Evolutionary conservation across 2,888 invertebrate species (phyloP).

Genomic region (Pandemis cinnamomeana): DNA sequence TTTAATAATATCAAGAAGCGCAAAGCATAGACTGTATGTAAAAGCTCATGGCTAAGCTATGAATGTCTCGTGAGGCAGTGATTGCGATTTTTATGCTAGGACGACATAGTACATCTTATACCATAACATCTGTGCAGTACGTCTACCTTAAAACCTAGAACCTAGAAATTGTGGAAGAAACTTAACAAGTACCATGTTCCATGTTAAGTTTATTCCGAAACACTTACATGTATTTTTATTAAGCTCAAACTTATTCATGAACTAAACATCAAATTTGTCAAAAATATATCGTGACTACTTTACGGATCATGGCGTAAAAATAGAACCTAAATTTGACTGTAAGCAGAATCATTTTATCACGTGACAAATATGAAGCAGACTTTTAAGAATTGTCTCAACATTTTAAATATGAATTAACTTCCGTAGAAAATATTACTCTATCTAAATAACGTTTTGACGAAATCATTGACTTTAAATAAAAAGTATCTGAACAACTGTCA

Average conservation of each 20-base stretch:
- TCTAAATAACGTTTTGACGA: background rate
- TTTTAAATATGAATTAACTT: too few relatives aligned
- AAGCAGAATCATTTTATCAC: background rate
- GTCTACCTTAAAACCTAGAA: slow-evolving; percentile 14
- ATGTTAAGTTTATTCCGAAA: slow-evolving; percentile 3
- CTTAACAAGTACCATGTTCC: background rate
- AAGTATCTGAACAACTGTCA: background rate
- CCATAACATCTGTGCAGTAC: slow-evolving; percentile 52
- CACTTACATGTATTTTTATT: slow-evolving; percentile 8
- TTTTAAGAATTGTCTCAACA: too few relatives aligned
- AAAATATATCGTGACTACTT: background rate
- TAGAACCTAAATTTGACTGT: background rate
- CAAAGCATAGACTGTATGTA: slow-evolving; percentile 77
- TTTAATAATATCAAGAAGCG: slow-evolving; percentile 75
- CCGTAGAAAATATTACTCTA: background rate
- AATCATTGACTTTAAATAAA: background rate
- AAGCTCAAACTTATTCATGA: slow-evolving; percentile 11
- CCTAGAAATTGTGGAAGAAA: slow-evolving; percentile 7
- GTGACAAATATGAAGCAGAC: background rate
- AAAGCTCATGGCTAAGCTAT: slow-evolving; percentile 81
- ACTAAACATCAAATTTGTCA: slow-evolving; percentile 20
- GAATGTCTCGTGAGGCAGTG: slow-evolving; percentile 85
- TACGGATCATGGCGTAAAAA: background rate
- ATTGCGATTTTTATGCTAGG: slow-evolving; percentile 76
- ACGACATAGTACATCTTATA: slow-evolving; percentile 51